A percentile compares a stretch with the other conserved stretches of the same genome.
Evolutionary conservation across 92 coral and sea anemone species (phyloP).

Genomic region (Metridium senile): DNA sequence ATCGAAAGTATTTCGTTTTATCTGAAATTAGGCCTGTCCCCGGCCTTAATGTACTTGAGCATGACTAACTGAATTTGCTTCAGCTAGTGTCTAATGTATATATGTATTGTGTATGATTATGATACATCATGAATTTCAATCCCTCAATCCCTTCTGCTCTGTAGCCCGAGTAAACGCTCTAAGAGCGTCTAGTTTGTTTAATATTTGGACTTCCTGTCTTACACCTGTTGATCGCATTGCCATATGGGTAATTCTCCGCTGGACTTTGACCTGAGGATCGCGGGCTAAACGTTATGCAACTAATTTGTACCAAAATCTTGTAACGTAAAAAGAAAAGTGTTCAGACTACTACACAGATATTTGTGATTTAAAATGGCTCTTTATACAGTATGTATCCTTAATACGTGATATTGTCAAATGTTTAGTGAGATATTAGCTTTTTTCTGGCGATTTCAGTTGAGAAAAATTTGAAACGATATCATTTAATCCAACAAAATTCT

Average conservation of each 20-base stretch:
- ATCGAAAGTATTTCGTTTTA: too few species aligned
- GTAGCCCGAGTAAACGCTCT: too few species aligned
- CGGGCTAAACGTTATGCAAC: constrained; percentile 21
- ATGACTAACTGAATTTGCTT: too few species aligned
- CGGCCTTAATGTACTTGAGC: too few species aligned
- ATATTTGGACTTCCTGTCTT: not conserved
- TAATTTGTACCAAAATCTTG: not conserved
- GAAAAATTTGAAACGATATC: not conserved
- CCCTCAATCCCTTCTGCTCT: too few species aligned
- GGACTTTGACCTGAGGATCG: constrained; percentile 9
- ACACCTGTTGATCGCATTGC: constrained; percentile 2
- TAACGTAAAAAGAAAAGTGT: not conserved
- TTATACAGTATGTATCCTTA: not conserved
- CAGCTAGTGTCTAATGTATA: too few species aligned
- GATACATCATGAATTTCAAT: too few species aligned
- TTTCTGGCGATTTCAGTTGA: not conserved
- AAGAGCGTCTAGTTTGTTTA: too few species aligned
- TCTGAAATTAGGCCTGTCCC: too few species aligned
- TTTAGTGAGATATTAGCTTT: not conserved
- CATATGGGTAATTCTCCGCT: constrained; percentile 12
- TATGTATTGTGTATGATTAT: too few species aligned
- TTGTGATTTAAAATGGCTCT: not conserved
- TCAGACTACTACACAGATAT: not conserved
- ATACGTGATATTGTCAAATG: not conserved
- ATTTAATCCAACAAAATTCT: not conserved